Conservation (phyloP, 64 coral and sea anemone species). For the Astreopora myriophthalma region DNA sequence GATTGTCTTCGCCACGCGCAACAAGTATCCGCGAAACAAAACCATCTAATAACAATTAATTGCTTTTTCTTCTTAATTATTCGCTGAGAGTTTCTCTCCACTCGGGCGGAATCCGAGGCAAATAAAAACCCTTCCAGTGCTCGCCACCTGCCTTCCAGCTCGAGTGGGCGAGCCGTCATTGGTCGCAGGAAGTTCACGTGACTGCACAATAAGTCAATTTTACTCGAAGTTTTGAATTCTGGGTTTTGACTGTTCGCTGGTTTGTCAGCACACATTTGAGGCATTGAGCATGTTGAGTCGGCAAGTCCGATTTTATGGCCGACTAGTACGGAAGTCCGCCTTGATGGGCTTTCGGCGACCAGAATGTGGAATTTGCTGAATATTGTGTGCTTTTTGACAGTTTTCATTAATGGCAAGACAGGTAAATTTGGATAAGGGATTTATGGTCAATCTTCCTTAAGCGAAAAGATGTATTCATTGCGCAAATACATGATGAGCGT, state of each 20-base stretch:
- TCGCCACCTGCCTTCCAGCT: not conserved
- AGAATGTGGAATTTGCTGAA: conserved; percentile 46
- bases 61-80: conserved; percentile 12
- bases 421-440: conserved; percentile 31
- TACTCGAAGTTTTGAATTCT: conserved; percentile 53
- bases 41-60: conserved; percentile 52
- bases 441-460: conserved; percentile 7
- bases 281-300: conserved; percentile 24
- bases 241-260: conserved; percentile 47
- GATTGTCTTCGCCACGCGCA: conserved; percentile 48
- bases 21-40: conserved; percentile 49
- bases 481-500: not conserved
- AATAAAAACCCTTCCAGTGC: conserved; percentile 15
- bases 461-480: not conserved
- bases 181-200: not conserved
- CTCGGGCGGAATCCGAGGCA: not conserved
- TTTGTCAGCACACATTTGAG: conserved; percentile 21
- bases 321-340: conserved; percentile 7
- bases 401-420: conserved; percentile 16
- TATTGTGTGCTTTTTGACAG: conserved; percentile 40
- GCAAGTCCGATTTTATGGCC: conserved; percentile 33
- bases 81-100: not conserved
- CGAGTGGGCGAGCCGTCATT: not conserved
- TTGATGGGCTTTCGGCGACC: conserved; percentile 29
- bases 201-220: conserved; percentile 34